phyloP scores from a whole-genome alignment of 2,113 vertebrate genomes.

The Trematomus loennbergii region DNA sequence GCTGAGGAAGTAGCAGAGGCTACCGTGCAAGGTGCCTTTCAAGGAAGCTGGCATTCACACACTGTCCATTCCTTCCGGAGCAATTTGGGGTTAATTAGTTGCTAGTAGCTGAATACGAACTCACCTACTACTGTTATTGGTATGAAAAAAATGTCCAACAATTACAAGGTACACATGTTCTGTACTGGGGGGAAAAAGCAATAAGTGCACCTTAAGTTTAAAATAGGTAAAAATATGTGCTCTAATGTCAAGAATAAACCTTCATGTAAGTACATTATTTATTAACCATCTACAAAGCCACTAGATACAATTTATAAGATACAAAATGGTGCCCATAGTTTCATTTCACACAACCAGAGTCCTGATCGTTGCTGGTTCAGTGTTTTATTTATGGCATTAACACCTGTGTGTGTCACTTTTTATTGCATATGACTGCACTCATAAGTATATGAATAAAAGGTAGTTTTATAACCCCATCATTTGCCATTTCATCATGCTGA shows the following conservation, averaged over 20 bases:
- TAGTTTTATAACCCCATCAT: conserved; percentile 13
- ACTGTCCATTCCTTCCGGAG: no score
- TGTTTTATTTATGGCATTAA: background rate
- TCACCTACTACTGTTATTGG: background rate
- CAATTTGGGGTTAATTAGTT: no score
- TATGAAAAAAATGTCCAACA: background rate
- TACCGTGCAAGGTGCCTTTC: no score
- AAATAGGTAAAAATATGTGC: background rate
- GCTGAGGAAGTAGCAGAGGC: no score
- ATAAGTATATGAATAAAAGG: conserved; percentile 5
- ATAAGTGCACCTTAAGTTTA: background rate
- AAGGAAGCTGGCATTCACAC: no score
- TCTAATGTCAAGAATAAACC: no score
- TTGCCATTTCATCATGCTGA: conserved; percentile 24
- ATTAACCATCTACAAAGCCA: background rate
- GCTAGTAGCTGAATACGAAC: background rate
- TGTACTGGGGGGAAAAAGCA: background rate
- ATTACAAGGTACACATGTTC: no score
- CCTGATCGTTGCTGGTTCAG: conserved; percentile 7
- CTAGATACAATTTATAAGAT: no score
- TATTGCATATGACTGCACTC: conserved; percentile 9
- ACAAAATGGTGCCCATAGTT: background rate
- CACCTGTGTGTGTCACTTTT: background rate
- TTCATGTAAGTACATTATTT: background rate
- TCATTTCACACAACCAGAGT: background rate